These are phyloP conservation scores for Acanthosoma haemorrhoidale DNA, from an alignment of 2,888 invertebrate species.

Conservation along the genomic window DNA sequence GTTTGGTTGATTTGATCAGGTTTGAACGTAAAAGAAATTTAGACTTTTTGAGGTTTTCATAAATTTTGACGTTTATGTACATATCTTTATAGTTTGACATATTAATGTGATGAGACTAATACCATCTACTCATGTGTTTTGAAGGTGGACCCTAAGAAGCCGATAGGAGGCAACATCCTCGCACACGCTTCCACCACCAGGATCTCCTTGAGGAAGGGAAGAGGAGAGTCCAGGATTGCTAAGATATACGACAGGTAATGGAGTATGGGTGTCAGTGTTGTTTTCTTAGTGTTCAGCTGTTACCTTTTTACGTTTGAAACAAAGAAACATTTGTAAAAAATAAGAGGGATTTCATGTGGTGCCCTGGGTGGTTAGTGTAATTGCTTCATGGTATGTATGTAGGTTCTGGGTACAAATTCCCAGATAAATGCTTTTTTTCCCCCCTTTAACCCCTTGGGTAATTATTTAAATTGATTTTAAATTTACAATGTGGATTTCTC, in stretches of 20 bases:
- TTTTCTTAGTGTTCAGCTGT: too few relatives aligned
- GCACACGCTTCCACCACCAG: constrained; percentile 77
- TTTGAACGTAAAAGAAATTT: neutral
- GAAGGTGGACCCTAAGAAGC: constrained; percentile 70
- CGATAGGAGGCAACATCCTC: constrained; percentile 73
- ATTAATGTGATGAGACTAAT: too few relatives aligned
- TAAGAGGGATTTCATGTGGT: neutral
- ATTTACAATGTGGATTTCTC: too few relatives aligned
- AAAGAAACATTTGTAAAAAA: neutral
- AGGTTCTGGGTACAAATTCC: too few relatives aligned
- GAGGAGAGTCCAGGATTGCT: constrained; percentile 67
- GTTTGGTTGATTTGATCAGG: too few relatives aligned
- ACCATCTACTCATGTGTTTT: too few relatives aligned
- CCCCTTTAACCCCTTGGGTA: too few relatives aligned
- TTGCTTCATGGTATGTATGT: neutral
- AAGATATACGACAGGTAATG: constrained; percentile 66
- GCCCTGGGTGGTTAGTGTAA: neutral
- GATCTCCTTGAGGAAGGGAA: constrained; percentile 63
- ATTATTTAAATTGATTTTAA: too few relatives aligned
- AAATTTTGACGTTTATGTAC: neutral
- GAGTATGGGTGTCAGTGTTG: neutral
- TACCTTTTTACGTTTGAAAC: neutral
- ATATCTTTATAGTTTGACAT: neutral
- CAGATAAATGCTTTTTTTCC: too few relatives aligned
- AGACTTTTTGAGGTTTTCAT: neutral